Conservation (phyloP, 2,113 vertebrate genomes). For the Ia io region DNA sequence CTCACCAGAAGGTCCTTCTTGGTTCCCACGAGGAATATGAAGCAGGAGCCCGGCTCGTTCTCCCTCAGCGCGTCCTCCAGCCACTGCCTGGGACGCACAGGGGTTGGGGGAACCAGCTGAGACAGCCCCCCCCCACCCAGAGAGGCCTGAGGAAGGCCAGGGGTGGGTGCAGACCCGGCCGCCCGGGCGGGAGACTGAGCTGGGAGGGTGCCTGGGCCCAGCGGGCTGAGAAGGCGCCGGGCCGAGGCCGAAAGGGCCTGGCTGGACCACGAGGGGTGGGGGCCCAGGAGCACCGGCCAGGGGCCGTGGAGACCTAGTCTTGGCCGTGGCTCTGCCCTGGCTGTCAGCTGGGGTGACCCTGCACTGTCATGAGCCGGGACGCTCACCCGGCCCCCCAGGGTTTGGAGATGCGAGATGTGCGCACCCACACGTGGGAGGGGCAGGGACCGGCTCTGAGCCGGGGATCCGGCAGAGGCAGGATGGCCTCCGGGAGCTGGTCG, state of each 20-base stretch:
- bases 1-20: constrained; percentile 93
- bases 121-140: not conserved
- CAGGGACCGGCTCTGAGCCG: not conserved
- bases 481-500: not conserved
- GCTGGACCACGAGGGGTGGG: not conserved
- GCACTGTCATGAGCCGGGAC: not conserved
- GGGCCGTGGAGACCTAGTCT: not conserved
- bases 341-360: not conserved
- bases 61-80: constrained; percentile 89
- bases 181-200: not conserved
- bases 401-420: not conserved
- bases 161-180: not conserved
- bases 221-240: not conserved
- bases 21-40: constrained; percentile 91
- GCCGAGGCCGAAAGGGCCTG: not conserved
- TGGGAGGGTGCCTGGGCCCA: not conserved
- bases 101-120: not conserved
- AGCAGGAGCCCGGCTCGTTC: constrained; percentile 87
- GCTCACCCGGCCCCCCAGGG: not conserved
- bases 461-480: not conserved
- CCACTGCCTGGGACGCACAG: constrained; percentile 87
- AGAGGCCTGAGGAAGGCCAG: not conserved
- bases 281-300: accelerated
- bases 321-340: not conserved
- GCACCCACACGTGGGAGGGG: not conserved